These are phyloP conservation scores for Tupaia chinensis DNA, from an alignment of 2,113 vertebrate species.

Conservation along the genomic window DNA sequence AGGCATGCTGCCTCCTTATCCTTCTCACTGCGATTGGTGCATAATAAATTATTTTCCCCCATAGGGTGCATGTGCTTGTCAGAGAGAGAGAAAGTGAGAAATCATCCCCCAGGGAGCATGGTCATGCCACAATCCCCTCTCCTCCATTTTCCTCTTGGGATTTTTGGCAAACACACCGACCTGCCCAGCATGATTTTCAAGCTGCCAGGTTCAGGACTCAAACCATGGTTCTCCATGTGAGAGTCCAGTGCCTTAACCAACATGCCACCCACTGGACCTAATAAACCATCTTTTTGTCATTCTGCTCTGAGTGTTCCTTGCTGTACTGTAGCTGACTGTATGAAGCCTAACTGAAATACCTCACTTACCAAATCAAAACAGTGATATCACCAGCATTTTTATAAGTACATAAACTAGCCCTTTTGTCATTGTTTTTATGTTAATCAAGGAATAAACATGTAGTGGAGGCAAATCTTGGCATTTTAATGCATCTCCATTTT, in stretches of 20 bases:
- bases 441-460: background rate
- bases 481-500: background rate
- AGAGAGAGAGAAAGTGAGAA: too few relatives aligned
- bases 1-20: background rate
- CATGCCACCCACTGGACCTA: too few relatives aligned
- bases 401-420: background rate
- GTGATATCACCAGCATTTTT: background rate
- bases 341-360: background rate
- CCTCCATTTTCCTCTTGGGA: too few relatives aligned
- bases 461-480: background rate
- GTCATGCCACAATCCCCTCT: too few relatives aligned
- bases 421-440: background rate
- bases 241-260: too few relatives aligned
- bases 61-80: too few relatives aligned
- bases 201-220: too few relatives aligned
- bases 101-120: too few relatives aligned
- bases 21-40: background rate
- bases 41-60: background rate
- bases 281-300: background rate
- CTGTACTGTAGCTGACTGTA: background rate
- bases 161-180: too few relatives aligned
- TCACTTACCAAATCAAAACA: background rate
- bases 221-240: too few relatives aligned
- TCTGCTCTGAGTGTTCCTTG: background rate
- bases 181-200: too few relatives aligned